These are phyloP conservation scores for Limnothrissa miodon DNA, from an alignment of 2,113 vertebrate species.

Conservation along the genomic window DNA sequence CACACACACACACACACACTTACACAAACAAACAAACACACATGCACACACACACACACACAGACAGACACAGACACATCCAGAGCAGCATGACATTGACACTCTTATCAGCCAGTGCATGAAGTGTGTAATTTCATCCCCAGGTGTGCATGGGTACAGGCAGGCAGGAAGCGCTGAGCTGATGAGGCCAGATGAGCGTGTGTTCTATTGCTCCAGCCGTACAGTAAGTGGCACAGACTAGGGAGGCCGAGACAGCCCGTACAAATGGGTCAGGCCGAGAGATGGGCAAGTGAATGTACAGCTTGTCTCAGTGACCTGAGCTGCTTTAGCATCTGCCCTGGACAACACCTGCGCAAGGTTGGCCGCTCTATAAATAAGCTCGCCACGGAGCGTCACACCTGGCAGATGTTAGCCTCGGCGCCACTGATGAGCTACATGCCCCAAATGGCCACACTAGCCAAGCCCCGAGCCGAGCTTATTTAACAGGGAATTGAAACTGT, in stretches of 20 bases:
- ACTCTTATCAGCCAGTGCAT: slow-evolving; percentile 8
- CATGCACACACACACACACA: neutral
- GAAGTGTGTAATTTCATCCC: slow-evolving; percentile 12
- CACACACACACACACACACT: neutral
- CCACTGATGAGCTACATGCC: neutral
- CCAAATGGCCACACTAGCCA: neutral
- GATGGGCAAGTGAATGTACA: slow-evolving; percentile 53
- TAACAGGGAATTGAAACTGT: neutral
- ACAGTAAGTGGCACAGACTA: slow-evolving; percentile 53
- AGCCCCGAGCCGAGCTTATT: neutral
- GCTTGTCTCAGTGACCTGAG: slow-evolving; percentile 48
- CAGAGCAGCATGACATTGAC: neutral
- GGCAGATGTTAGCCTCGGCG: slow-evolving; percentile 1
- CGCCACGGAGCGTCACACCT: neutral
- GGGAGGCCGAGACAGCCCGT: slow-evolving; percentile 18
- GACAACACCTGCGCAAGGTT: slow-evolving; percentile 22
- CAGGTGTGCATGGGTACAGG: neutral
- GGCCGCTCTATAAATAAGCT: slow-evolving; percentile 17
- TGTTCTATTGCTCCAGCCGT: neutral
- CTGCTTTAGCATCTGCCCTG: slow-evolving; percentile 40
- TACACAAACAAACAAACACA: neutral
- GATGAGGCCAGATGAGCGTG: neutral
- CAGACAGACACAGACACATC: neutral
- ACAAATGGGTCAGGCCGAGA: slow-evolving; percentile 57
- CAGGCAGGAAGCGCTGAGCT: neutral